phyloP scores from a whole-genome alignment of 1,140 invertebrate genomes.

The Drosophila erecta region DNA sequence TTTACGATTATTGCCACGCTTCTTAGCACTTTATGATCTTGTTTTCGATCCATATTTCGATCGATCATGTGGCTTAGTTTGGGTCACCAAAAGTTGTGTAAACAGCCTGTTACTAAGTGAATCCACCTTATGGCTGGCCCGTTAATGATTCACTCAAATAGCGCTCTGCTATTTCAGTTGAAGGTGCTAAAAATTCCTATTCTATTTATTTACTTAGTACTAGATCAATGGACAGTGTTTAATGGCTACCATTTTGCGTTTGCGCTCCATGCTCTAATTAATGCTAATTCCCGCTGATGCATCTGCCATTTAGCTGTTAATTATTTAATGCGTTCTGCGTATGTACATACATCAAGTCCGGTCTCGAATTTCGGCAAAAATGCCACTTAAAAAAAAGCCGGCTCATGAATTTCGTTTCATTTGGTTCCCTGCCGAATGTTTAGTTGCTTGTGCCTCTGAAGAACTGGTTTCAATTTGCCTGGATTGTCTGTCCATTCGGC shows the following conservation, averaged over 20 bases:
- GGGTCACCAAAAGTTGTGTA: constrained; percentile 19
- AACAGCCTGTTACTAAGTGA: constrained; percentile 57
- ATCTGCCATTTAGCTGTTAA: constrained; percentile 47
- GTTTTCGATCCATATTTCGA: constrained; percentile 49
- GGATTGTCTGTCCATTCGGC: constrained; percentile 18
- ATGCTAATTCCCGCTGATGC: constrained; percentile 63
- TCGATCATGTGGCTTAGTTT: constrained; percentile 37
- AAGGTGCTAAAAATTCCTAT: constrained; percentile 51
- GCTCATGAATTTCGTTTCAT: constrained; percentile 33
- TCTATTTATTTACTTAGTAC: constrained; percentile 42
- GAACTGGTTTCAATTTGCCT: constrained; percentile 46
- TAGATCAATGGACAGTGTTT: constrained; percentile 11
- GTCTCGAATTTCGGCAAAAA: constrained; percentile 44
- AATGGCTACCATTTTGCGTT: constrained; percentile 27
- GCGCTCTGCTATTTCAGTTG: constrained; percentile 40
- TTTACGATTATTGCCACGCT: constrained; percentile 57
- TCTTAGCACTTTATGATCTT: constrained; percentile 63
- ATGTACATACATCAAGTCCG: constrained; percentile 4
- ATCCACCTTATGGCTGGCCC: constrained; percentile 11
- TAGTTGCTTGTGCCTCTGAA: constrained; percentile 2
- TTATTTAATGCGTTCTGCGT: constrained; percentile 37
- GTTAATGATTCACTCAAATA: constrained; percentile 71
- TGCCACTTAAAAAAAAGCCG: constrained; percentile 19
- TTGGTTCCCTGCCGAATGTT: constrained; percentile 16
- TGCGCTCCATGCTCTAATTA: constrained; percentile 60